Evolutionary conservation across 1,140 invertebrate genomes (phyloP).

Genomic region (Maconellicoccus hirsutus): DNA sequence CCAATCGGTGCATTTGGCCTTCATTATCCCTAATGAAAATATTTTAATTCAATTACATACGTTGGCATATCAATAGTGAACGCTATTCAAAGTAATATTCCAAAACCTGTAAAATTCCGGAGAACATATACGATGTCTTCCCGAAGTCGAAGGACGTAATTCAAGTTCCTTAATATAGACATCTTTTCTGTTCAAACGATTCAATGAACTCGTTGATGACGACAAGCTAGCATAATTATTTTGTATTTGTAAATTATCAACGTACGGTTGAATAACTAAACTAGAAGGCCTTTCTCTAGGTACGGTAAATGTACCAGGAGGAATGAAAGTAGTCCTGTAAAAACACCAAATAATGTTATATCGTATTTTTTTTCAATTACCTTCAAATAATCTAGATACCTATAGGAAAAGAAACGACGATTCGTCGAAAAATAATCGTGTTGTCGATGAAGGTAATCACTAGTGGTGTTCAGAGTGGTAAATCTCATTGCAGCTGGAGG

Average conservation of each 20-base stretch:
- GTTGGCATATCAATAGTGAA: neutral
- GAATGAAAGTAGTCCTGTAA: neutral
- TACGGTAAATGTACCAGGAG: neutral
- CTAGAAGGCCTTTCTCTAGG: neutral
- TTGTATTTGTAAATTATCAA: slow-evolving; percentile 12
- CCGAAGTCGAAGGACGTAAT: slow-evolving; percentile 39
- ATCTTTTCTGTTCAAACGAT: neutral
- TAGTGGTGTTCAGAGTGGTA: neutral
- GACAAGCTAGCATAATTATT: neutral
- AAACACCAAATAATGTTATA: neutral
- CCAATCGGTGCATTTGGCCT: slow-evolving; percentile 60
- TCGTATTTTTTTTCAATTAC: neutral
- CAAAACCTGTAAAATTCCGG: slow-evolving; percentile 62
- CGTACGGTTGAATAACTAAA: slow-evolving; percentile 1
- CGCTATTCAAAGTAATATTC: slow-evolving; percentile 25
- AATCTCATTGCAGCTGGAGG: neutral
- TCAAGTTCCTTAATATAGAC: neutral
- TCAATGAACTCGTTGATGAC: neutral
- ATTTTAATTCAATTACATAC: neutral
- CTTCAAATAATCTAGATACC: neutral
- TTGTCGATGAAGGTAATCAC: neutral
- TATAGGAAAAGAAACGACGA: slow-evolving; percentile 11
- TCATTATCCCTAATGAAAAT: slow-evolving; percentile 53
- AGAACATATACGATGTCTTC: slow-evolving; percentile 53
- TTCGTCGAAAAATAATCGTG: neutral